Evolutionary conservation across 2,888 invertebrate species (phyloP), one percentile per base, ranked within the genome.

Genomic region (Meliscaeva auricollis): DNA sequence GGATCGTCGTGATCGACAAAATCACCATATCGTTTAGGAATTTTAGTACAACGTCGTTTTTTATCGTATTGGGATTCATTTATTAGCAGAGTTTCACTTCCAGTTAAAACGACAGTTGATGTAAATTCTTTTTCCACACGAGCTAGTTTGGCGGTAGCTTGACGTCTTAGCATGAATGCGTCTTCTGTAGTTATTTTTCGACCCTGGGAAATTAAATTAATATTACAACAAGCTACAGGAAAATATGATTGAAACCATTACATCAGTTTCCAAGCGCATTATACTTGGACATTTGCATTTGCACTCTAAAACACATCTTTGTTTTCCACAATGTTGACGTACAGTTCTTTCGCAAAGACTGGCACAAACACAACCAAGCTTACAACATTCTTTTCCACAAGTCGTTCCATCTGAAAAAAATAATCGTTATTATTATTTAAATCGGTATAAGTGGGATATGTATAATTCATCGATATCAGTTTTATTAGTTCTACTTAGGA

Each of bases 61-160:
- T 90, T 93, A 89, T 90, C 91, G 66, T 92, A 92, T 85, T 92
- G 91, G 35, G 91, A 91, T 75, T 93, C 93, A 81, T 95, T 95
- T 32, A 96, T 93, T 8, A 95, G 90, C 87, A 95, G 93, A 62
- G 94, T 94, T 90, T 94, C 94, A 88, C 95, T 94, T 30, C 94
- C 94, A 9, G 94, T 94, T 50, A 95, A 91, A 72, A 96, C 94
- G 26, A 96, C 93, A 4, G 96, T 96, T 88, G 95, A 95, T 15
- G 94, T 95, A 90, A 96, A 96, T 89, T 95, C 95, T 90, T 94
- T 94, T 90, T 96, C 96, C 89, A 94, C 94, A 90, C 94, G 95
- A 0, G 95, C 94, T 81, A 96, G 91, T 76, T 94, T 93, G 52
- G 92, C 92, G 0, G 92, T 92, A 5, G 92, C 92, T 72, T 91